phyloP scores from a whole-genome alignment of 2,113 vertebrate genomes.

The Dipodomys stephensi region DNA sequence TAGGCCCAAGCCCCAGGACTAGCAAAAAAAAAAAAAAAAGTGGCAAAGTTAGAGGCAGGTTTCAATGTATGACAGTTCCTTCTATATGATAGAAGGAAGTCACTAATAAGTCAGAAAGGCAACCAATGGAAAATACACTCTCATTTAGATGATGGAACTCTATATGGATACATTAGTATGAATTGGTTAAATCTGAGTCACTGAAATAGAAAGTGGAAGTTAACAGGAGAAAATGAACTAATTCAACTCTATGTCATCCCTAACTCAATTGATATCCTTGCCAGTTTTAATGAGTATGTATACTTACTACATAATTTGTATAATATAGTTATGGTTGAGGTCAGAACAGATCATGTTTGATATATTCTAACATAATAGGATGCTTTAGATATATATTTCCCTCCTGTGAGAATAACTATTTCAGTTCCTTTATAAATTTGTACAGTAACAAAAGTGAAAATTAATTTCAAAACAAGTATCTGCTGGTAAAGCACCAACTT shows the following conservation, averaged over 20 bases:
- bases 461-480: background rate
- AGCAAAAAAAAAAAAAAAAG: too few relatives aligned
- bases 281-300: constrained; percentile 62
- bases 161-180: constrained; percentile 90
- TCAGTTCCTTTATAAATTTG: constrained; percentile 48
- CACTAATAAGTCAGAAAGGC: constrained; percentile 90
- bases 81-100: constrained; percentile 93
- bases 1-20: too few relatives aligned
- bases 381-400: constrained; percentile 60
- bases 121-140: constrained; percentile 90
- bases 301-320: constrained; percentile 70
- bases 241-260: constrained; percentile 22
- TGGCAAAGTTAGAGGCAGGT: too few relatives aligned
- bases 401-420: constrained; percentile 46
- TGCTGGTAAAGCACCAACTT: background rate
- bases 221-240: constrained; percentile 86
- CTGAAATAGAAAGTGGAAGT: constrained; percentile 87
- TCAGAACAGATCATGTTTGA: constrained; percentile 59
- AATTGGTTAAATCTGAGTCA: constrained; percentile 94
- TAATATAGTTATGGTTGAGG: constrained; percentile 68
- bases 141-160: constrained; percentile 93
- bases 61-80: constrained; percentile 90
- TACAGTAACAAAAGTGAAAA: constrained; percentile 41
- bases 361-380: constrained; percentile 59
- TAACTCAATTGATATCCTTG: constrained; percentile 5